Evolutionary conservation across 2,888 invertebrate species (phyloP), one percentile per base, ranked within the genome.

Genomic region (Artemia sinica): DNA sequence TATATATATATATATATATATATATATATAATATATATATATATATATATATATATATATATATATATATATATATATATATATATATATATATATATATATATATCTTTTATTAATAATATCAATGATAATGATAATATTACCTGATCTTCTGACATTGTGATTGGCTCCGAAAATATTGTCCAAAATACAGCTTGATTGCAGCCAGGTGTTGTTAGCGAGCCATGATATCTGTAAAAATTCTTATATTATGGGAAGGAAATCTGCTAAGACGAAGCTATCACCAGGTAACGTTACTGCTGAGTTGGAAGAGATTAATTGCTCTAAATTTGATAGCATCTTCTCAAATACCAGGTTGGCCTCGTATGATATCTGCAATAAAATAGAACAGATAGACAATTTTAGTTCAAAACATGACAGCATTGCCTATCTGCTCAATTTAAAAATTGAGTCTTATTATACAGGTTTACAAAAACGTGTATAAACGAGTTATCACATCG

Each of bases 91-190:
- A n/a, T n/a, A n/a, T n/a, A n/a, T n/a, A n/a, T n/a, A n/a, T n/a
- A n/a, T n/a, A 28, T 28, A 28, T 28, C 28, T 28, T 28, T 28
- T 28, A 28, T 28, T 28, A 28, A 28, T 28, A 28, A 28, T 28
- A 4, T 28, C 28, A 28, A 28, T 28, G 58, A 58, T 58, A 8
- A n/a, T 14, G 8, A 8, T n/a, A n/a, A n/a, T n/a, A n/a, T n/a
- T 58, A 9, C 58, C 58, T 58, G 58, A 14, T 58, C 18, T 58
- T 58, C 58, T 58, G 58, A 58, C n/a, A 58, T 58, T 58, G n/a
- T 8, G 8, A 58, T 58, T 58, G 58, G 8, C 18, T 58, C 18
- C n/a, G 58, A 58, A 58, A 58, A 58, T n/a, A 58, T 18, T 8
- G 8, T 58, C 58, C 58, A 58, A 10, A 14, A n/a, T n/a, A 58